Evolutionary conservation across 2,888 invertebrate genomes (phyloP).

Genomic region (Dermolepida albohirtum): DNA sequence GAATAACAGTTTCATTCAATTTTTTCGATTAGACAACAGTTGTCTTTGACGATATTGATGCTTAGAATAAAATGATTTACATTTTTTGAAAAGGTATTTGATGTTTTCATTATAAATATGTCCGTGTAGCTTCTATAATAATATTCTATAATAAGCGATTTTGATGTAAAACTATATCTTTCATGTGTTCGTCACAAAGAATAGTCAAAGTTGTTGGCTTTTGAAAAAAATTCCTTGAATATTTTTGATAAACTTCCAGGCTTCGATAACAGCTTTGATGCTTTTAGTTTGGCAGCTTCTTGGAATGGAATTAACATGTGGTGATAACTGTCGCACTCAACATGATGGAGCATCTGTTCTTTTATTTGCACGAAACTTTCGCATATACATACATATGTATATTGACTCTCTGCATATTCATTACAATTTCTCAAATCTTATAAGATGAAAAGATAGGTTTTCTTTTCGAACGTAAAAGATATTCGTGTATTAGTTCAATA

Average conservation of each 20-base stretch:
- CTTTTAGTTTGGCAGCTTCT: slow-evolving; percentile 37
- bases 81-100: slow-evolving; percentile 30
- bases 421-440: no score
- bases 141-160: slow-evolving; percentile 33
- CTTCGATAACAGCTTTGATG: slow-evolving; percentile 43
- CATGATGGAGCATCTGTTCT: neutral
- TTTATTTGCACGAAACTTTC: no score
- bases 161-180: slow-evolving; percentile 43
- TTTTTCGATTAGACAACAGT: slow-evolving; percentile 44
- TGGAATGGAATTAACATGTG: slow-evolving; percentile 2
- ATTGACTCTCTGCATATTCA: no score
- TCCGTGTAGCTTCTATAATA: slow-evolving; percentile 46
- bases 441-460: no score
- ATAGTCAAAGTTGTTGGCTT: slow-evolving; percentile 43
- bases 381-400: no score
- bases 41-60: slow-evolving; percentile 41
- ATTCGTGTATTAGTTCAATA: slow-evolving; percentile 13
- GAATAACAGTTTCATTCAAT: slow-evolving; percentile 17
- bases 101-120: slow-evolving; percentile 39
- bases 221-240: slow-evolving; percentile 46
- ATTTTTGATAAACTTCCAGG: slow-evolving; percentile 43
- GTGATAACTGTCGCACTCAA: neutral
- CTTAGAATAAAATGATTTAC: slow-evolving; percentile 35
- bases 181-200: slow-evolving; percentile 41
- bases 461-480: no score